Percentiles rank a stretch among this genome's conserved stretches.
Conservation (phyloP, 1,140 invertebrate genomes). For the Calycopis cecrops region DNA sequence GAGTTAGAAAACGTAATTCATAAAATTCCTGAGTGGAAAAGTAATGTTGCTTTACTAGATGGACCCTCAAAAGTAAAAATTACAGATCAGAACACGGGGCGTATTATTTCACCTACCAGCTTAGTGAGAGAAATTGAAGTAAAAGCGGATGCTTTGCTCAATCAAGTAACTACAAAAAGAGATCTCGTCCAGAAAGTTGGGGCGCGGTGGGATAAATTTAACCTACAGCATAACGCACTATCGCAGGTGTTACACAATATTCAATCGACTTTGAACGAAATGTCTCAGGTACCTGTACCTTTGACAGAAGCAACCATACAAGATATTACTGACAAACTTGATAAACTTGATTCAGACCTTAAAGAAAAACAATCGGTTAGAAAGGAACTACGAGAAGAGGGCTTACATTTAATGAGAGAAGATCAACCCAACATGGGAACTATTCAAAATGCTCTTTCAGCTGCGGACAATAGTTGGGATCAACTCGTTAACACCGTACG, state of each 20-base stretch:
- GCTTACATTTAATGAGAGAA: slow-evolving; percentile 84
- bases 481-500: slow-evolving; percentile 83
- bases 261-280: slow-evolving; percentile 71
- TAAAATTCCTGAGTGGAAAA: slow-evolving; percentile 82
- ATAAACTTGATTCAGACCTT: slow-evolving; percentile 61
- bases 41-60: slow-evolving; percentile 81
- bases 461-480: slow-evolving; percentile 87
- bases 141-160: slow-evolving; percentile 79
- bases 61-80: slow-evolving; percentile 79
- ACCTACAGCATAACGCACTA: slow-evolving; percentile 79
- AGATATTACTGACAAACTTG: slow-evolving; percentile 74
- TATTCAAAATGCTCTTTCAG: slow-evolving; percentile 85
- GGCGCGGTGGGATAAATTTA: slow-evolving; percentile 81
- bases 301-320: slow-evolving; percentile 78
- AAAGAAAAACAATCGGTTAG: slow-evolving; percentile 67
- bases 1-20: slow-evolving; percentile 81
- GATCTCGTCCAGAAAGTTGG: slow-evolving; percentile 81
- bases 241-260: slow-evolving; percentile 78
- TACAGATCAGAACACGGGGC: slow-evolving; percentile 80
- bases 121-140: slow-evolving; percentile 83
- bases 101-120: slow-evolving; percentile 80
- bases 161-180: slow-evolving; percentile 79
- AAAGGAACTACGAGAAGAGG: slow-evolving; percentile 78
- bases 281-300: slow-evolving; percentile 76
- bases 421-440: slow-evolving; percentile 86